A percentile compares a stretch with the other conserved stretches of the same genome.
Conservation (phyloP, 1,140 invertebrate genomes). For the Adelges cooleyi region DNA sequence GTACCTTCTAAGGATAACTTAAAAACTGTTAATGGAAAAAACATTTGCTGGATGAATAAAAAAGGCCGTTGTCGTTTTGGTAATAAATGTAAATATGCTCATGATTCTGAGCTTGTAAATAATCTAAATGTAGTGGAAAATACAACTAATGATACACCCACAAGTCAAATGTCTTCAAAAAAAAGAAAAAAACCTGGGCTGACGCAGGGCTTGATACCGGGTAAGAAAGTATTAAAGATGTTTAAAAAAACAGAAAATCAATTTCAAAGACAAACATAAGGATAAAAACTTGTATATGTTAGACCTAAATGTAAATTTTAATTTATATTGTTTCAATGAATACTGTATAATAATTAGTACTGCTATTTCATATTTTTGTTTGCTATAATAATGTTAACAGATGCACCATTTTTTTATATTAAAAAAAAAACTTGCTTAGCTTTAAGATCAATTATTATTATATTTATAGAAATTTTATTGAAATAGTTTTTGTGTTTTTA, state of each 20-base stretch:
- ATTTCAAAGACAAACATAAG: too few relatives aligned
- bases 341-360: too few relatives aligned
- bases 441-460: too few relatives aligned
- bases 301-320: too few relatives aligned
- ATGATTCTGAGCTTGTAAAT: slow-evolving; percentile 53
- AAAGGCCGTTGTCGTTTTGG: slow-evolving; percentile 84
- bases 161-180: background rate
- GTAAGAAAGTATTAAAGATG: slow-evolving; percentile 72
- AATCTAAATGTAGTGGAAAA: background rate
- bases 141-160: background rate
- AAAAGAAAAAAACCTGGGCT: slow-evolving; percentile 58
- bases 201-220: slow-evolving; percentile 60
- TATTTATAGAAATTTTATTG: too few relatives aligned
- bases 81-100: slow-evolving; percentile 83
- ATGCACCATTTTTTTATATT: too few relatives aligned
- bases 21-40: slow-evolving; percentile 70
- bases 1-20: slow-evolving; percentile 56
- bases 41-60: slow-evolving; percentile 86
- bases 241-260: slow-evolving; percentile 43
- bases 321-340: too few relatives aligned
- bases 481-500: too few relatives aligned
- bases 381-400: too few relatives aligned
- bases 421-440: too few relatives aligned
- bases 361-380: too few relatives aligned
- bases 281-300: too few relatives aligned